Percentiles rank a stretch among this genome's conserved stretches.
These are phyloP conservation scores for Parthenolecanium corni DNA, from an alignment of 2,888 invertebrate genomes.

Conservation along the genomic window DNA sequence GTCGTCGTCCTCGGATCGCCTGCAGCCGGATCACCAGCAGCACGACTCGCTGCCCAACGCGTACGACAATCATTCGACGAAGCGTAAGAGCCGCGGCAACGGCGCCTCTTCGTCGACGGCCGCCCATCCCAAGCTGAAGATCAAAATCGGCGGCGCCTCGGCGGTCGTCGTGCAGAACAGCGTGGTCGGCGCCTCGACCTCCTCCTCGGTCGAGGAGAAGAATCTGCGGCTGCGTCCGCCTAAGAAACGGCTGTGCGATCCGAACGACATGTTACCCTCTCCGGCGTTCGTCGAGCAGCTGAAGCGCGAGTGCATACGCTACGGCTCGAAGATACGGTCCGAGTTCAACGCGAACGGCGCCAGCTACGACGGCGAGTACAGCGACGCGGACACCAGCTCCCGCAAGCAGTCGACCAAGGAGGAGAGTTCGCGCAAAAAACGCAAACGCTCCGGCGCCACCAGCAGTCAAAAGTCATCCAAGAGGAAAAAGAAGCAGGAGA, in stretches of 20 bases:
- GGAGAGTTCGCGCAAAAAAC: not conserved
- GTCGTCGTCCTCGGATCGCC: not conserved
- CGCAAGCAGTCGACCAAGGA: not conserved
- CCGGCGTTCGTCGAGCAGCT: conserved; percentile 64
- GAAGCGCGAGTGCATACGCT: conserved; percentile 77
- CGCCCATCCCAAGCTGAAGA: conserved; percentile 69
- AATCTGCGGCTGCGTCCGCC: conserved; percentile 52
- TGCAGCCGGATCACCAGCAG: not conserved
- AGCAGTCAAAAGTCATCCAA: not conserved
- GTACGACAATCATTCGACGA: not conserved
- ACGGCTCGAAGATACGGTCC: conserved; percentile 69
- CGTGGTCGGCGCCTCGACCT: conserved; percentile 28
- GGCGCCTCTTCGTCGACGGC: conserved; percentile 37
- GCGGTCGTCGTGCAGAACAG: conserved; percentile 3
- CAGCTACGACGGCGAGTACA: conserved; percentile 42
- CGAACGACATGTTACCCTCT: conserved; percentile 30
- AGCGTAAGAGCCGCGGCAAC: conserved; percentile 19
- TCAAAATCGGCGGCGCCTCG: conserved; percentile 41
- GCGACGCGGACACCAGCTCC: conserved; percentile 43
- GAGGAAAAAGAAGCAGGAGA: not conserved
- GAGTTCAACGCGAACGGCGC: conserved; percentile 51
- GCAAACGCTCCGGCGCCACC: conserved; percentile 1
- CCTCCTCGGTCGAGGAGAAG: conserved; percentile 41
- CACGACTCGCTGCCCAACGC: not conserved
- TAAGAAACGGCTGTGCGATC: conserved; percentile 59